Percentiles rank a stretch among this genome's conserved stretches.
These are phyloP conservation scores for Apogon talboti DNA, from an alignment of 2,797 vertebrate species.

Conservation along the genomic window DNA sequence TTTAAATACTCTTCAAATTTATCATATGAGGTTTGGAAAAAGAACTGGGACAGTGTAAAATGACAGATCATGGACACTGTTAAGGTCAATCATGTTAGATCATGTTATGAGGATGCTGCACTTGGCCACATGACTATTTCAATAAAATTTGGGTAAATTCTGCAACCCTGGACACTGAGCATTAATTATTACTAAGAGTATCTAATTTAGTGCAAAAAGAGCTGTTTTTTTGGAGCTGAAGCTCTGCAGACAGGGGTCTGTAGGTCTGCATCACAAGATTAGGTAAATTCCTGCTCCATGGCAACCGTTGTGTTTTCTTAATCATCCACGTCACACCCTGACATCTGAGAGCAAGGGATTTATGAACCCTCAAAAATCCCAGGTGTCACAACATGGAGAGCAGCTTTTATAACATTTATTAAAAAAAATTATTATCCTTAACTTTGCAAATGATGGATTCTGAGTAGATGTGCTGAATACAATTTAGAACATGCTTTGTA, in stretches of 20 bases:
- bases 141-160: too few relatives aligned
- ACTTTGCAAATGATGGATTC: slow-evolving; percentile 15
- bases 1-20: too few relatives aligned
- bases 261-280: slow-evolving; percentile 17
- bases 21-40: too few relatives aligned
- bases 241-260: slow-evolving; percentile 4
- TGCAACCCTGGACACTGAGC: too few relatives aligned
- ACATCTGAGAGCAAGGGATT: slow-evolving; percentile 44
- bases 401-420: slow-evolving; percentile 7
- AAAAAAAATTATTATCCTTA: slow-evolving; percentile 14
- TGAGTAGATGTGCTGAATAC: not conserved
- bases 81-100: too few relatives aligned
- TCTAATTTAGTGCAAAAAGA: too few relatives aligned
- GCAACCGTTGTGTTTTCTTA: slow-evolving; percentile 41
- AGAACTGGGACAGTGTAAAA: too few relatives aligned
- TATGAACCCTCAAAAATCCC: slow-evolving; percentile 25
- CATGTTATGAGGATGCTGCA: too few relatives aligned
- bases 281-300: slow-evolving; percentile 25
- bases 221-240: not conserved
- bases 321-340: slow-evolving; percentile 33
- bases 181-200: too few relatives aligned
- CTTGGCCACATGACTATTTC: too few relatives aligned
- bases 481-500: slow-evolving; percentile 8
- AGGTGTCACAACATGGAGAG: slow-evolving; percentile 16
- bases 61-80: too few relatives aligned